Percentiles rank a stretch among this genome's conserved stretches.
Conservation (phyloP, 2,797 vertebrate species). For the Muscicapa comitata region DNA sequence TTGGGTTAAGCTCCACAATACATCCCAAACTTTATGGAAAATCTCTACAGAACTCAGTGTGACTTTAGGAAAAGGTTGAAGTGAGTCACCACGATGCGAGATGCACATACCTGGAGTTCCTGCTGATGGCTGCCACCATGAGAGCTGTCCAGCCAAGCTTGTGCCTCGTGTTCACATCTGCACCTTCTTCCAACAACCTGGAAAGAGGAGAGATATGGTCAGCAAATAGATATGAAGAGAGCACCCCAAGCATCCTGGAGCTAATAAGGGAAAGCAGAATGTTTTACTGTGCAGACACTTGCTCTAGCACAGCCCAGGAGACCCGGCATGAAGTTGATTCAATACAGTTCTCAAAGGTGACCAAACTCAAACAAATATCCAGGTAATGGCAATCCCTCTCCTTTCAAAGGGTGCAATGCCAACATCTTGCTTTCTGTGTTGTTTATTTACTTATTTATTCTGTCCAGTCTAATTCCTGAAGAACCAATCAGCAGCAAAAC, state of each 20-base stretch:
- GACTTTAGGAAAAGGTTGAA: neutral
- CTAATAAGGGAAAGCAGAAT: rapidly evolving
- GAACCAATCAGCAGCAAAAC: neutral
- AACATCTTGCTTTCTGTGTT: neutral
- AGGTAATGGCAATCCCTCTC: neutral
- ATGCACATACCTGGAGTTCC: constrained; percentile 82
- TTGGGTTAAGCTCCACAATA: neutral
- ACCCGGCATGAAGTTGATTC: neutral
- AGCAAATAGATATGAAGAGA: rapidly evolving
- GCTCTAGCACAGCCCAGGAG: neutral
- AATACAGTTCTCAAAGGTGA: neutral
- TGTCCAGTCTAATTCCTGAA: neutral
- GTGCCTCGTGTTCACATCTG: constrained; percentile 86
- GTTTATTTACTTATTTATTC: neutral
- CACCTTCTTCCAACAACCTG: constrained; percentile 85
- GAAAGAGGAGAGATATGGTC: neutral
- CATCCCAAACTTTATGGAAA: neutral
- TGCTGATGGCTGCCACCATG: constrained; percentile 93
- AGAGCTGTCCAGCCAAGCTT: constrained; percentile 92
- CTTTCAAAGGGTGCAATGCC: neutral
- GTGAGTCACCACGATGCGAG: rapidly evolving
- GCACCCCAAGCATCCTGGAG: neutral
- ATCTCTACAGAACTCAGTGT: neutral
- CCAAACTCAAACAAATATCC: neutral
- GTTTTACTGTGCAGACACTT: neutral